Evolutionary conservation across 2,888 invertebrate genomes (phyloP).

Genomic region (Podotricha telesiphe): DNA sequence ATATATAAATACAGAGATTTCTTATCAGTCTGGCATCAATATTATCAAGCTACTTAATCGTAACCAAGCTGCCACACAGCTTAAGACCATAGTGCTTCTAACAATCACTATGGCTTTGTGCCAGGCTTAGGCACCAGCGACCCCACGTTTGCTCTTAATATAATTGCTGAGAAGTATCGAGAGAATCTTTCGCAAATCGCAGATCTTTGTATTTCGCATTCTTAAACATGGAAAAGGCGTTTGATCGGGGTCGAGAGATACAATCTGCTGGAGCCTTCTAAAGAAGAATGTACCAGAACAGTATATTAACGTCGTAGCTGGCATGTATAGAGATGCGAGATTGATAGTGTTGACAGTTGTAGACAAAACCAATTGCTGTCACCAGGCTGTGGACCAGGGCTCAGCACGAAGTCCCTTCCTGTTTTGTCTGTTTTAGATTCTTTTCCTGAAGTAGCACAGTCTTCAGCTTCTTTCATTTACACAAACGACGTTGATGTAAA

Average conservation of each 20-base stretch:
- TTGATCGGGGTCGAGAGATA: constrained; percentile 20
- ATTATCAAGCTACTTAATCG: no score
- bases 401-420: constrained; percentile 2
- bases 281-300: constrained; percentile 16
- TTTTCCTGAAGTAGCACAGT: neutral
- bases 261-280: constrained; percentile 25
- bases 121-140: no score
- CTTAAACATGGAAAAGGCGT: constrained; percentile 22
- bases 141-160: no score
- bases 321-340: constrained; percentile 6
- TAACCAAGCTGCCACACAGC: no score
- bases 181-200: no score
- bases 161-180: no score
- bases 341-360: constrained; percentile 4
- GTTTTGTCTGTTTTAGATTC: constrained; percentile 16
- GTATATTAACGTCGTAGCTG: constrained; percentile 12
- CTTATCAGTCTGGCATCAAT: no score
- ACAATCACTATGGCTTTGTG: no score
- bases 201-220: constrained; percentile 25
- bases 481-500: constrained; percentile 3
- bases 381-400: no score
- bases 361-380: no score
- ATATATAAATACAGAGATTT: no score
- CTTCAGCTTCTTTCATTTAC: constrained; percentile 8
- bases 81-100: no score